Conservation (phyloP, 1,140 invertebrate species). For the Armadillidium nasatum region DNA sequence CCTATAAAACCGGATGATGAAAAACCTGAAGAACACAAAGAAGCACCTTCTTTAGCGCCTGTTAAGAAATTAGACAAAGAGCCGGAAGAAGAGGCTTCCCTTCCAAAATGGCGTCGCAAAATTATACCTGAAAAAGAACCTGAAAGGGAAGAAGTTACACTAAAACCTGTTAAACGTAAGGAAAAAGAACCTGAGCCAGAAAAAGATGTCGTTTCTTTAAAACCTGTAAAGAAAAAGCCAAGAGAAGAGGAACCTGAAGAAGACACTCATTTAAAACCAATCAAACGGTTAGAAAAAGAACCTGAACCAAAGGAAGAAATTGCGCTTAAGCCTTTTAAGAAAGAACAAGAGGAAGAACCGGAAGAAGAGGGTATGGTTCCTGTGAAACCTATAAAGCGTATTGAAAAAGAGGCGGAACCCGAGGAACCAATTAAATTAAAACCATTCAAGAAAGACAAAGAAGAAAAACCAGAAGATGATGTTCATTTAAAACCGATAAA, state of each 20-base stretch:
- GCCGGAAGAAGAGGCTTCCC: no score
- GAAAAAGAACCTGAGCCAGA: not conserved
- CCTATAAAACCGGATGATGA: not conserved
- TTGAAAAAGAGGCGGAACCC: conserved; percentile 11
- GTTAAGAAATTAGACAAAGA: not conserved
- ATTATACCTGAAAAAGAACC: conserved; percentile 3
- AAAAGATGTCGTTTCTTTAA: conserved; percentile 30
- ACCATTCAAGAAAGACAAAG: conserved; percentile 3
- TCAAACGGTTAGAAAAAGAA: conserved; percentile 11
- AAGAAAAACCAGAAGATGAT: conserved; percentile 19
- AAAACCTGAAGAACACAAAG: conserved; percentile 16
- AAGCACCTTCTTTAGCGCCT: conserved; percentile 28
- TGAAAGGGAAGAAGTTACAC: conserved; percentile 29
- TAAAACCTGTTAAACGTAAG: conserved; percentile 28
- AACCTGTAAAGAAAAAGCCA: conserved; percentile 17
- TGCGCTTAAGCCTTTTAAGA: conserved; percentile 28
- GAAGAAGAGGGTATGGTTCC: conserved; percentile 25
- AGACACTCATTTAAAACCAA: conserved; percentile 16
- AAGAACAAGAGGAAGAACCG: conserved; percentile 13
- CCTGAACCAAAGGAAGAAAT: conserved; percentile 33
- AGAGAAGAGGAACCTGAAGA: conserved; percentile 19
- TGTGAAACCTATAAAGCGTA: conserved; percentile 23
- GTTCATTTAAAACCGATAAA: conserved; percentile 25
- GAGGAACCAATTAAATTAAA: not conserved
- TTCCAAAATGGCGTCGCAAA: conserved; percentile 14